Base-by-base conservation (phyloP, 2,888 invertebrate species). In the Siphlonurus alternatus region DNA sequence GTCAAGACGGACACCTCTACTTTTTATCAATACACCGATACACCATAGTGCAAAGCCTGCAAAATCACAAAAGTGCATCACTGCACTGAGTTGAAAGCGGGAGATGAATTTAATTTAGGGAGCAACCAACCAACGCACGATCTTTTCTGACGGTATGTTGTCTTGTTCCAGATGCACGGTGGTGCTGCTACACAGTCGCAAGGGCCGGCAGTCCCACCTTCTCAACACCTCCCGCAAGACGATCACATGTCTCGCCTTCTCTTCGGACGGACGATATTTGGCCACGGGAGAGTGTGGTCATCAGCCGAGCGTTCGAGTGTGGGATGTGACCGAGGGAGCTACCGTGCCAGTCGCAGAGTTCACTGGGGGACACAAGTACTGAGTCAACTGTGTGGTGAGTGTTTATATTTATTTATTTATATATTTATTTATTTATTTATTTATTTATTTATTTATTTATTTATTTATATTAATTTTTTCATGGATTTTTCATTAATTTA, bases 261-360 rank as follows among this genome's bases (percentile, higher is more conserved):
- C 93, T 19, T 85, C 88, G 67, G 95, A 95, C 77, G 97, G 96
- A 59, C 82, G 91, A 72, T 91, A 92, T 74, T 80, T 97, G 70
- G 94, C 89, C 65, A 95, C 95, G 68, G 96, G 96, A 63, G 97
- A 97, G 81, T 93, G 93, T 74, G 94, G 97, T 61, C 92, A 95
- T 78, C 86, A 93, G 76, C 96, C 98, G 66, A 87, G 89, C 71
- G 91, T 95, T 53, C 78, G 94, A 25, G 87, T 94, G 24, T 94
- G 93, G 93, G 91, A 92, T 73, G 79, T 90, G 53, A 80, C 76
- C 71, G 78, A 79, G 66, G 68, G 71, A 67, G 75, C 73, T 68
- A 71, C 86, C 67, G 85, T 85, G 66, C 93, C 94, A 74, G 84
- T 96, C 66, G 92, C 89, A 5, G 95, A 96, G 76, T 93, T 96